Percentiles rank a stretch among this genome's conserved stretches.
phyloP scores from a whole-genome alignment of 2,797 vertebrate species.

The Macropus fuliginosus region DNA sequence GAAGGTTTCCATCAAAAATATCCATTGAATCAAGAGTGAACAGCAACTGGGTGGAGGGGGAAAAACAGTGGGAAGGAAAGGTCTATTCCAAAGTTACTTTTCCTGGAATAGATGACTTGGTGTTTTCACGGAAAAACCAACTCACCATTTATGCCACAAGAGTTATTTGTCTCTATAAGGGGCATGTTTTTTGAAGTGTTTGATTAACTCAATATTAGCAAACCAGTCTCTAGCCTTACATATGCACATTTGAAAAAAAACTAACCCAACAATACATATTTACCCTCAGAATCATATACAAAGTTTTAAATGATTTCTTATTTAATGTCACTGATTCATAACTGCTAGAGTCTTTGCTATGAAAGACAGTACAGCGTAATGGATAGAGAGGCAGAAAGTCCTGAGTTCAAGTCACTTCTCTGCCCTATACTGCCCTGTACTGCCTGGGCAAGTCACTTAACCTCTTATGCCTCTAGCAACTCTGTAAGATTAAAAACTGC shows the following conservation, averaged over 20 bases:
- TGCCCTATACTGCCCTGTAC: not conserved
- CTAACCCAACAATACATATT: not conserved
- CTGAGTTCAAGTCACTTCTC: not conserved
- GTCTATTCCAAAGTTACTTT: not conserved
- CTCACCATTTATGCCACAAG: not conserved
- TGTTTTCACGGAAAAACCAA: not conserved
- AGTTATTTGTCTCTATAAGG: not conserved
- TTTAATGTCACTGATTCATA: not conserved
- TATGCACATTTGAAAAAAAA: constrained; percentile 1
- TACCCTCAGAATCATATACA: not conserved
- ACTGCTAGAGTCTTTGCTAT: not conserved
- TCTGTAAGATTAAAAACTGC: not conserved
- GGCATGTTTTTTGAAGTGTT: not conserved
- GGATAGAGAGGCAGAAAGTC: not conserved
- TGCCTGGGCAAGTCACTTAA: not conserved
- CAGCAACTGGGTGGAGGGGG: not conserved
- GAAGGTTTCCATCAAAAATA: constrained; percentile 12
- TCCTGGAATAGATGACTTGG: not conserved
- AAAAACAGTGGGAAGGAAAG: too few relatives aligned
- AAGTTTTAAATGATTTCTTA: not conserved
- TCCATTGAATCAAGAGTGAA: constrained; percentile 7
- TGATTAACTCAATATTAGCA: not conserved
- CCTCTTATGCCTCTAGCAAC: not conserved
- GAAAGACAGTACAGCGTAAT: not conserved
- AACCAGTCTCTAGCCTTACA: not conserved